A percentile compares a stretch with the other conserved stretches of the same genome.
phyloP scores from a whole-genome alignment of 2,797 vertebrate genomes.

The Chelidonichthys spinosus region DNA sequence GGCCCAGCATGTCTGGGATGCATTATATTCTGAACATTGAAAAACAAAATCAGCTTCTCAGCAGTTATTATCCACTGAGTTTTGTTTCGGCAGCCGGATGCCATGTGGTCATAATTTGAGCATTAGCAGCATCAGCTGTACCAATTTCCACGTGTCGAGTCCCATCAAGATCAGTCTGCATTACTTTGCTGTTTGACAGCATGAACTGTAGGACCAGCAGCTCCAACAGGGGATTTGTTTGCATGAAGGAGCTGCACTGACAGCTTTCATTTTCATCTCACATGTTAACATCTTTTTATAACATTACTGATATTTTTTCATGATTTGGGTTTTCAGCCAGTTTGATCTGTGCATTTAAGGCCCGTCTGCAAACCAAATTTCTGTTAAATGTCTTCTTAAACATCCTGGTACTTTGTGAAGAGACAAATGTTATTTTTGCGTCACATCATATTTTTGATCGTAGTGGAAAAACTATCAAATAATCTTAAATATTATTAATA shows the following conservation, averaged over 20 bases:
- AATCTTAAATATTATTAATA: too few species aligned
- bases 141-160: conserved; percentile 13
- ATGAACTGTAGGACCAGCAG: neutral
- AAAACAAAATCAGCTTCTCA: neutral
- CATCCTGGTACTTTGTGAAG: too few species aligned
- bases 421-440: too few species aligned
- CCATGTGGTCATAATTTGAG: conserved; percentile 1
- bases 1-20: too few species aligned
- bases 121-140: conserved; percentile 24
- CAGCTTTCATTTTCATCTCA: neutral
- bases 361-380: too few species aligned
- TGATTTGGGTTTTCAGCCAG: neutral
- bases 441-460: too few species aligned
- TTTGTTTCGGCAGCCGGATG: neutral
- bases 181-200: neutral
- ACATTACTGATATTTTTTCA: neutral
- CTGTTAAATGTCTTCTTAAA: too few species aligned
- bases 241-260: conserved; percentile 3
- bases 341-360: too few species aligned
- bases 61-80: neutral
- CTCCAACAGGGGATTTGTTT: neutral
- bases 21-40: neutral
- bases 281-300: neutral
- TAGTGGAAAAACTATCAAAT: too few species aligned
- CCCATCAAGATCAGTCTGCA: neutral